These are phyloP conservation scores for Dolichoris vasculosae DNA, from an alignment of 1,140 invertebrate genomes.

Conservation along the genomic window DNA sequence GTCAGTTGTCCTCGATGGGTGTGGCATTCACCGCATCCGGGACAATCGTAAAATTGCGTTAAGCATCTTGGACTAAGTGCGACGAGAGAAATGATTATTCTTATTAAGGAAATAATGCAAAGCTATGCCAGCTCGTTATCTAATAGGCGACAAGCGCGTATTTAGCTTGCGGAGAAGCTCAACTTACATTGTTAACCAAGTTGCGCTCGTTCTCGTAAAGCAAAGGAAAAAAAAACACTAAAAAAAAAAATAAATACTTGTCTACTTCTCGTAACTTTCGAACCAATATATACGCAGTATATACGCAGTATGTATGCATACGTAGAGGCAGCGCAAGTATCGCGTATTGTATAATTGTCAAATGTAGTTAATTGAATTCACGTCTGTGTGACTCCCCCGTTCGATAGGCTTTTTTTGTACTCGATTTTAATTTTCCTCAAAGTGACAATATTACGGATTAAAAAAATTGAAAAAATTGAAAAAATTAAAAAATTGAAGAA, in stretches of 20 bases:
- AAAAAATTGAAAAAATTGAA: no score
- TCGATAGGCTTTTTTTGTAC: constrained; percentile 40
- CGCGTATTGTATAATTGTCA: constrained; percentile 30
- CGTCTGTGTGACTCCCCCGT: constrained; percentile 42
- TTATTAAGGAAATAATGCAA: background rate
- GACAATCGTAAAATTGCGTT: background rate
- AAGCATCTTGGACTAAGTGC: background rate
- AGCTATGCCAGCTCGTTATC: constrained; percentile 47
- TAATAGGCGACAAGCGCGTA: background rate
- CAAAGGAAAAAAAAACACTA: background rate
- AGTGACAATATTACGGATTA: background rate
- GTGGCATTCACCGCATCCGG: no score
- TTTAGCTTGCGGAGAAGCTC: background rate
- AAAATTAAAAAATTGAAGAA: background rate
- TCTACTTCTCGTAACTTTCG: background rate
- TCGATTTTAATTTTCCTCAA: background rate
- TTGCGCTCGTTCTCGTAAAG: background rate
- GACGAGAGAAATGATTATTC: background rate
- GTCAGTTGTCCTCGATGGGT: background rate
- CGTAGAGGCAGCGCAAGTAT: constrained; percentile 1
- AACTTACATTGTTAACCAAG: background rate
- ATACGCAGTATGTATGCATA: background rate
- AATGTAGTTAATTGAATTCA: constrained; percentile 43
- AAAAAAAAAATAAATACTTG: background rate
- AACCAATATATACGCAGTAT: background rate